Conservation (phyloP, 2,888 invertebrate species). For the Trachelus iudaicus region DNA sequence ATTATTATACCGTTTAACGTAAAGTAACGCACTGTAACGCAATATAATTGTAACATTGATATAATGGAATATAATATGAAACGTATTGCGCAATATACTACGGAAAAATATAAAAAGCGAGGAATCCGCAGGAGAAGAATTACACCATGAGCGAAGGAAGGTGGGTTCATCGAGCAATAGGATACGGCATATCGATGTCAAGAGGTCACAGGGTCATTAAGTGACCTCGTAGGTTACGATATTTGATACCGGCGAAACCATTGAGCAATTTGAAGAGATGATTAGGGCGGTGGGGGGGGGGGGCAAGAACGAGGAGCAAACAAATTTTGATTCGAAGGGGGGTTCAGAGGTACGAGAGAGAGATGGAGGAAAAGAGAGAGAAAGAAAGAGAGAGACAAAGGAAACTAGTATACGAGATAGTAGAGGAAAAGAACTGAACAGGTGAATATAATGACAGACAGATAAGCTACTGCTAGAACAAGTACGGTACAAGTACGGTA, state of each 20-base stretch:
- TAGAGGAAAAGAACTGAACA: conserved; percentile 21
- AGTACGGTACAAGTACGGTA: conserved; percentile 35
- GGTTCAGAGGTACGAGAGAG: not conserved
- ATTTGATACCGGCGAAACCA: not conserved
- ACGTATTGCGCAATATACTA: not conserved
- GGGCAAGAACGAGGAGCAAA: not conserved
- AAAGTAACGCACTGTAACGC: not conserved
- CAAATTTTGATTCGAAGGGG: not conserved
- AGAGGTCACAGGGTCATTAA: not conserved
- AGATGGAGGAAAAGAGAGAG: not conserved
- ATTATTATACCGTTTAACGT: not conserved
- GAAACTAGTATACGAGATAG: conserved; percentile 42
- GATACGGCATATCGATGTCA: not conserved
- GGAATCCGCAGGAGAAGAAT: not conserved
- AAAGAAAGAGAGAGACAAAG: not conserved
- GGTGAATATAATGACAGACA: conserved; percentile 28
- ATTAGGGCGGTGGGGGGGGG: too few species aligned
- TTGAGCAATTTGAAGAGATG: not conserved
- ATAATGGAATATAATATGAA: not conserved
- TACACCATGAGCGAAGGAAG: not conserved
- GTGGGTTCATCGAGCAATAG: not conserved
- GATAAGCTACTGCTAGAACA: conserved; percentile 23
- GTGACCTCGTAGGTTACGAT: not conserved
- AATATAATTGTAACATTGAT: not conserved
- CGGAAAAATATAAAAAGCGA: not conserved